Base-by-base conservation (phyloP, 1,140 invertebrate species). In the Lycorma delicatula region DNA sequence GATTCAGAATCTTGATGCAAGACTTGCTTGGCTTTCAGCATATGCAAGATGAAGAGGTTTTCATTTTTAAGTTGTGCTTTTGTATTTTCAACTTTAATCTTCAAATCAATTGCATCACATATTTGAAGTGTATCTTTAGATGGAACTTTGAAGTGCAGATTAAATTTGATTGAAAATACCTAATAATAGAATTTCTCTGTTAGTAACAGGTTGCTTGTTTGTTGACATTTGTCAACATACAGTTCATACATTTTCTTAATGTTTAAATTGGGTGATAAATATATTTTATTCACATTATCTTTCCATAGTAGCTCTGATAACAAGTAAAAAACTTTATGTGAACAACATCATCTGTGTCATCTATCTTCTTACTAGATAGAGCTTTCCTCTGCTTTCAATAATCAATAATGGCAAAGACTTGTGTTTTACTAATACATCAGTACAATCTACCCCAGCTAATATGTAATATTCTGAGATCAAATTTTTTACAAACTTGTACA, bases 171-270 rank as follows among this genome's bases (percentile, higher is more conserved):
- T 54, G 70, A 72, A 59, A 75, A 74, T 56, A 75, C 74, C 57
- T 75, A 74, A 60, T 74, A 72, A 52, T 75, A 76, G 71, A 74
- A 74, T 4, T 72, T 74, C 54, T 75, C 72, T 64, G 74, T 76
- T 0, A 77, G 73, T 55, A 64, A 62, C 22, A 61, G 52, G 6
- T 67, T 41, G 62, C 67, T 68, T 44, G 73, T 68, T 51, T 68
- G 71, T 50, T 54, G 63, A 61, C 71, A 75, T 29, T 74, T 66
- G 52, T 53, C 68, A 48, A 64, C 65, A 66, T 75, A 75, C 66
- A 75, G 68, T 25, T 68, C 67, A 58, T 72, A 75, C 71, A 76
- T 75, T 47, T 75, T 73, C 67, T 72, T 75, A 57, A 75, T 71
- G 63, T 66, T 77, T 50, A 76, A 67, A 64, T 64, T 68, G 4